Conservation (phyloP, 1,140 invertebrate species). For the Heliconius nattereri region DNA sequence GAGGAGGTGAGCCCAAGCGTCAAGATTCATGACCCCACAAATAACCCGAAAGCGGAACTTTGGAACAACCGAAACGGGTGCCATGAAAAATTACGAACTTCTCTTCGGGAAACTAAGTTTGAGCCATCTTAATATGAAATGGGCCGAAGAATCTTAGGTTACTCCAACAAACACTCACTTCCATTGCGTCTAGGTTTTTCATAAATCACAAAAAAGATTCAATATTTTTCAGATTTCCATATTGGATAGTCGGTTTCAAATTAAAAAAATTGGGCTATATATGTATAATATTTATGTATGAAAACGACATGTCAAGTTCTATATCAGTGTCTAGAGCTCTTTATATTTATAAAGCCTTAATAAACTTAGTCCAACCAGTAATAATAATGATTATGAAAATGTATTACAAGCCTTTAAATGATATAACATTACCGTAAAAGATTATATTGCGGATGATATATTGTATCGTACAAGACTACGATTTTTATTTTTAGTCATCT, state of each 20-base stretch:
- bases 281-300: no score
- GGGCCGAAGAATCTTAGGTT: conserved; percentile 19
- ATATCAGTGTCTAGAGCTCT: no score
- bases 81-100: conserved; percentile 38
- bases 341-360: neutral
- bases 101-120: conserved; percentile 29
- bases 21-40: conserved; percentile 42
- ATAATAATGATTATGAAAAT: no score
- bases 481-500: no score
- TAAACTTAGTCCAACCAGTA: no score
- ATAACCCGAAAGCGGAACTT: conserved; percentile 36
- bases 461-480: no score
- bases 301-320: no score
- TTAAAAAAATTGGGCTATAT: neutral
- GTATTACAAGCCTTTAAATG: no score
- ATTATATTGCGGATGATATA: no score
- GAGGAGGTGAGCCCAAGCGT: conserved; percentile 37
- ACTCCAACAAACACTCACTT: neutral
- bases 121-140: conserved; percentile 30
- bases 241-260: neutral
- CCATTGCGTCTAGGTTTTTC: neutral
- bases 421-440: no score
- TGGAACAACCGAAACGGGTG: conserved; percentile 29
- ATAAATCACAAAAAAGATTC: neutral
- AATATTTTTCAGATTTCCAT: neutral